These are phyloP conservation scores for Drosophila albomicans DNA, from an alignment of 1,140 invertebrate species.

Conservation along the genomic window DNA sequence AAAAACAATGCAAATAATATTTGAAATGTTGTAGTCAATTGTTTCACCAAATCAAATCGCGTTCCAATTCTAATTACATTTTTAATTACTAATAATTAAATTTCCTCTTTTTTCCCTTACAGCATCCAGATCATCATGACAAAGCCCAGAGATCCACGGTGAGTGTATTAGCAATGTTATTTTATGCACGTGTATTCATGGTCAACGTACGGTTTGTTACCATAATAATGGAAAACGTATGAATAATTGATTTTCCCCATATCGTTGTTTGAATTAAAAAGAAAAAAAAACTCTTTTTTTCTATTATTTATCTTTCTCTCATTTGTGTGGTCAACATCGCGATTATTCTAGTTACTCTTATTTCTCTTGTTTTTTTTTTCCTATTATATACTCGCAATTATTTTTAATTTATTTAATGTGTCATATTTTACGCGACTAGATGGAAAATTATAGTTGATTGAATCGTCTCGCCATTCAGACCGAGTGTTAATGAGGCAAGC, in stretches of 20 bases:
- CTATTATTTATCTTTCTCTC: constrained; percentile 24
- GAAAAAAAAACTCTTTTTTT: neutral
- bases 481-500: constrained; percentile 1
- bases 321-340: constrained; percentile 22
- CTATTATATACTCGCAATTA: constrained; percentile 30
- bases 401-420: constrained; percentile 48
- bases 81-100: too few relatives aligned
- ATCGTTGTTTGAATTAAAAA: constrained; percentile 26
- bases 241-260: constrained; percentile 68
- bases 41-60: too few relatives aligned
- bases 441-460: constrained; percentile 36
- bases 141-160: neutral
- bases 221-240: constrained; percentile 40
- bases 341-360: constrained; percentile 30
- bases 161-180: neutral
- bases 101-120: neutral
- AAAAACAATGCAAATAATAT: too few relatives aligned
- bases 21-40: too few relatives aligned
- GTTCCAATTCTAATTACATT: too few relatives aligned
- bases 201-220: constrained; percentile 15
- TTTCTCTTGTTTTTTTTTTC: constrained; percentile 16
- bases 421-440: constrained; percentile 12
- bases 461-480: constrained; percentile 18
- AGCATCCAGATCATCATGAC: neutral
- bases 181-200: constrained; percentile 2